These are phyloP conservation scores for Diplogasteroides magnus DNA, from an alignment of 1,140 invertebrate species.

Conservation along the genomic window DNA sequence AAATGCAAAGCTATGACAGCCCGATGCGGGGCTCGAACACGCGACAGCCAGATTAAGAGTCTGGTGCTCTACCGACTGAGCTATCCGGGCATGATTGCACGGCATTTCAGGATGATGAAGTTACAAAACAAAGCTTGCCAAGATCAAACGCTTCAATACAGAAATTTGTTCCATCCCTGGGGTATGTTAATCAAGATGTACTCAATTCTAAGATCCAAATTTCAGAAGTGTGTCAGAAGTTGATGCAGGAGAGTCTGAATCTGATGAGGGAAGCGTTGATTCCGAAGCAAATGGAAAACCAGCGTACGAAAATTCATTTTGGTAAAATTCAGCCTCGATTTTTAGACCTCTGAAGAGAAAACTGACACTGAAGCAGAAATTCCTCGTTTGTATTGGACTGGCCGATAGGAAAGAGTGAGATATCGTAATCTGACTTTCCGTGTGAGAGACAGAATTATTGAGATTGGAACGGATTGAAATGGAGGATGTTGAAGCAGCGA, in stretches of 20 bases:
- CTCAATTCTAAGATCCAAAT: too few relatives aligned
- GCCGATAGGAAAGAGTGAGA: slow-evolving; percentile 20
- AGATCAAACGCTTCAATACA: slow-evolving; percentile 11
- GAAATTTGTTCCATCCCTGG: slow-evolving; percentile 21
- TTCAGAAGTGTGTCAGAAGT: slow-evolving; percentile 15
- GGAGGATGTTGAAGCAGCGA: neutral
- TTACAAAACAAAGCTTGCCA: slow-evolving; percentile 8
- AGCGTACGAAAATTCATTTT: too few relatives aligned
- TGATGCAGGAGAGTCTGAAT: slow-evolving; percentile 11
- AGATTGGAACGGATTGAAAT: neutral
- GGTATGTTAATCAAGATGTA: slow-evolving; percentile 16
- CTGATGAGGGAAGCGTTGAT: too few relatives aligned
- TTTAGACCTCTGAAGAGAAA: neutral
- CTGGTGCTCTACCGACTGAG: slow-evolving; percentile 56
- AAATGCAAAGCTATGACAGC: slow-evolving; percentile 37
- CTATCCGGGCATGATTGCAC: slow-evolving; percentile 32
- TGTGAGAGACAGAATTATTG: neutral
- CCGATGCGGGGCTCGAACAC: slow-evolving; percentile 54
- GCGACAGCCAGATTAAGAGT: slow-evolving; percentile 55
- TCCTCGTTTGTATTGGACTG: slow-evolving; percentile 30
- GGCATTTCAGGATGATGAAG: slow-evolving; percentile 1
- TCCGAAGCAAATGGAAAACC: too few relatives aligned
- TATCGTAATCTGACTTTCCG: too few relatives aligned
- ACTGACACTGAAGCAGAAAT: slow-evolving; percentile 22
- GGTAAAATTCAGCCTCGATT: too few relatives aligned